A percentile compares a stretch with the other conserved stretches of the same genome.
Evolutionary conservation across 2,797 vertebrate genomes (phyloP).

Genomic region (Sebastes nivosus): DNA sequence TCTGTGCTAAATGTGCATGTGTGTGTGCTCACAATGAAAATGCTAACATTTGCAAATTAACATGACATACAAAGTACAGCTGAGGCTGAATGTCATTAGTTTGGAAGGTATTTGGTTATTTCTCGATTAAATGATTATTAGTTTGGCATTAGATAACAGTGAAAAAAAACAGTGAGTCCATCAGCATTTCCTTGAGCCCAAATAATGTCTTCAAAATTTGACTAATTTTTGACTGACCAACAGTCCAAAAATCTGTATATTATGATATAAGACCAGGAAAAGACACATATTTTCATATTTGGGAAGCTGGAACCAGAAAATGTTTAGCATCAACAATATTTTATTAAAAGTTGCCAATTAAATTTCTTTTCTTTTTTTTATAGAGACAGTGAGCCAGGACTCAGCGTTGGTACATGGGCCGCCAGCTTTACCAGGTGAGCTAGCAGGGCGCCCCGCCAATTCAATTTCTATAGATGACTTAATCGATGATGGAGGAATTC

Average conservation of each 20-base stretch:
- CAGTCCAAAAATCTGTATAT: background rate
- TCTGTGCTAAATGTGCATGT: background rate
- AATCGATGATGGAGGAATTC: background rate
- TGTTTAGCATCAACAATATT: background rate
- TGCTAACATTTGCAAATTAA: background rate
- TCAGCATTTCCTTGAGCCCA: background rate
- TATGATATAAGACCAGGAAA: background rate
- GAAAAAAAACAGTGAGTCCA: background rate
- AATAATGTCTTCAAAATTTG: background rate
- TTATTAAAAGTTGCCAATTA: background rate
- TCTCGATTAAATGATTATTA: background rate
- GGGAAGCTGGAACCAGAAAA: background rate
- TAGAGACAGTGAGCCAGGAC: no score
- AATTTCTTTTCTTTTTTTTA: accelerated
- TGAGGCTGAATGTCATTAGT: background rate
- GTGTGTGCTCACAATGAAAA: background rate
- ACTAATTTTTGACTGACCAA: no score
- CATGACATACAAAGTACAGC: background rate
- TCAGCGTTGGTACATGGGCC: no score
- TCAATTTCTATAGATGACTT: background rate
- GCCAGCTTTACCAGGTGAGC: no score
- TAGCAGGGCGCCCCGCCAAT: accelerated
- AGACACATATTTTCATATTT: background rate
- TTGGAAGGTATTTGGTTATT: background rate
- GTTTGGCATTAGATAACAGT: background rate